A percentile compares a stretch with the other conserved stretches of the same genome.
phyloP scores from a whole-genome alignment of 1,140 invertebrate genomes.

The Asbolus verrucosus region DNA sequence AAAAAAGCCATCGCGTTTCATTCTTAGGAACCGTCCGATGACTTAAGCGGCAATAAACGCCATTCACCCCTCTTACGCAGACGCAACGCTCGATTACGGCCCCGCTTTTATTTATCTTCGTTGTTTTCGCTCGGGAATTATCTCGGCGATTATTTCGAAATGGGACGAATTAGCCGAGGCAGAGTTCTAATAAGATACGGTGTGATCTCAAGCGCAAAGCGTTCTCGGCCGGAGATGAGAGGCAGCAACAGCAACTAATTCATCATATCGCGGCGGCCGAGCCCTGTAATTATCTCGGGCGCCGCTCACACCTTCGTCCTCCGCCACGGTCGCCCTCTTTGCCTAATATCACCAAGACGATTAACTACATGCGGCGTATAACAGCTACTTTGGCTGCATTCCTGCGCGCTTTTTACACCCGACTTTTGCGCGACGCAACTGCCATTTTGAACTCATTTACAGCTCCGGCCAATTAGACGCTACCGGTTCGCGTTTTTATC shows the following conservation, averaged over 20 bases:
- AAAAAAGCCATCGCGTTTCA: conserved; percentile 53
- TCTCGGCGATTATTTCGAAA: conserved; percentile 11
- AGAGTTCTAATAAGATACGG: conserved; percentile 7
- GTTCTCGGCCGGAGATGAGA: conserved; percentile 34
- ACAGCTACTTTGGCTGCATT: conserved; percentile 39
- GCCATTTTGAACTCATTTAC: conserved; percentile 35
- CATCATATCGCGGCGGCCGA: conserved; percentile 37
- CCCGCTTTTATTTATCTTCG: background rate
- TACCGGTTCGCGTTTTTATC: background rate
- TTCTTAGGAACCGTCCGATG: conserved; percentile 52
- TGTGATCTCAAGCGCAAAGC: conserved; percentile 36
- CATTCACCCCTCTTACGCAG: conserved; percentile 57
- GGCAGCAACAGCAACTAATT: conserved; percentile 44
- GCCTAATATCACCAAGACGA: conserved; percentile 43
- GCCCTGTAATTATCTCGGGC: conserved; percentile 42
- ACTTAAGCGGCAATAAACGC: conserved; percentile 57
- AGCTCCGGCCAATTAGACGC: background rate
- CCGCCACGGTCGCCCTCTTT: conserved; percentile 4
- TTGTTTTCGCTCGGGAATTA: conserved; percentile 11
- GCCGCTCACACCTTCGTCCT: conserved; percentile 40
- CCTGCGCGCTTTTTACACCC: conserved; percentile 9
- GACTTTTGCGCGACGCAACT: background rate
- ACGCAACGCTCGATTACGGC: conserved; percentile 11
- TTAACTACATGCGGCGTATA: conserved; percentile 38
- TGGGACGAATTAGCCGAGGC: conserved; percentile 20